Evolutionary conservation across 2,797 vertebrate genomes (phyloP).

Genomic region (Podargus strigoides): DNA sequence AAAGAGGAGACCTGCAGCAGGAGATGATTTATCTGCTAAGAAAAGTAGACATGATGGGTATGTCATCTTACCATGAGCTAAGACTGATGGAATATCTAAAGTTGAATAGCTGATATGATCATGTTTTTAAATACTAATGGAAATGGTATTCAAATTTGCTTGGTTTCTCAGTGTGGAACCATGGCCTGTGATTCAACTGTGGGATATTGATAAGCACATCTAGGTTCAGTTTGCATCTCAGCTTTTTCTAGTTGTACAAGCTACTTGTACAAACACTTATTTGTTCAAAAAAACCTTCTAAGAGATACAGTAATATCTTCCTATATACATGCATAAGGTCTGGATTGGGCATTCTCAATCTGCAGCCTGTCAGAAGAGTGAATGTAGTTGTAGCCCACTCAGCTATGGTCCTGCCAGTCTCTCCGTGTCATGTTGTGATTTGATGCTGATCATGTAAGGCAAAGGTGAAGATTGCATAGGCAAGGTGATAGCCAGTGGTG

Average conservation of each 20-base stretch:
- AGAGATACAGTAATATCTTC: not conserved
- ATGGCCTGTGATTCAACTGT: not conserved
- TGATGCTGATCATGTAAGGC: not conserved
- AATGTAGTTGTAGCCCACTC: not conserved
- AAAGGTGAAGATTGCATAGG: not conserved
- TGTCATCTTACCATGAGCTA: slow-evolving; percentile 51
- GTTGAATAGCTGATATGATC: slow-evolving; percentile 17
- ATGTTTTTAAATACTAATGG: slow-evolving; percentile 21
- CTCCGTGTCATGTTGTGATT: not conserved
- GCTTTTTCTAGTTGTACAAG: not conserved
- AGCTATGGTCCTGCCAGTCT: not conserved
- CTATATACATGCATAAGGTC: not conserved
- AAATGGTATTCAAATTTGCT: slow-evolving; percentile 14
- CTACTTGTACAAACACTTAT: not conserved
- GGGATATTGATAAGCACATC: not conserved
- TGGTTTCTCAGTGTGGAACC: slow-evolving; percentile 24
- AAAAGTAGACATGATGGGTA: slow-evolving; percentile 99
- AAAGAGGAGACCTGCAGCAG: slow-evolving; percentile 98
- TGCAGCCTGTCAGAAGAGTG: not conserved
- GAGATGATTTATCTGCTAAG: slow-evolving; percentile 96
- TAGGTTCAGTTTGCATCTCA: not conserved
- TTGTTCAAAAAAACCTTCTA: not conserved
- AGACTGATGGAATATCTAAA: not conserved
- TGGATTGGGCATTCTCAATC: not conserved
- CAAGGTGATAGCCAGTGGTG: not conserved